phyloP scores from a whole-genome alignment of 2,797 vertebrate genomes.

The Microcaecilia unicolor region DNA sequence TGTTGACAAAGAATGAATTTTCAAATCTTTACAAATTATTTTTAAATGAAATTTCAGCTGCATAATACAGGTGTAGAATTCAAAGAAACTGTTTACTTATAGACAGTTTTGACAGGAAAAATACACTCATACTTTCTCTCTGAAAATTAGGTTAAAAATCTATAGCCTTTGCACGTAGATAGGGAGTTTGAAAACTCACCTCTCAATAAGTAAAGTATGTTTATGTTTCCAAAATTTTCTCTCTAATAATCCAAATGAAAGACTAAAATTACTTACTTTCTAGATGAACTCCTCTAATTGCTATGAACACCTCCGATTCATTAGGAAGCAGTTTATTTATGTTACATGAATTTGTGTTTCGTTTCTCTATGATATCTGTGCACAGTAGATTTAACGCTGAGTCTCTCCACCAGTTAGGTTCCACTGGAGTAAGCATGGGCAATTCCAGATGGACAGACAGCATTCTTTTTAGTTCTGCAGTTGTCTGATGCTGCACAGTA shows the following conservation, averaged over 20 bases:
- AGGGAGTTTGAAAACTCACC: not conserved
- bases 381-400: slow-evolving; percentile 9
- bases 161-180: not conserved
- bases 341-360: slow-evolving; percentile 1
- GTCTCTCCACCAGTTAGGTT: slow-evolving; percentile 26
- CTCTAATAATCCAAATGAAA: not conserved
- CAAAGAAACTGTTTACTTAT: too few relatives aligned
- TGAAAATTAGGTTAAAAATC: too few relatives aligned
- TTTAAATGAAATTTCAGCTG: too few relatives aligned
- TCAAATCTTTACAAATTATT: too few relatives aligned
- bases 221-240: too few relatives aligned
- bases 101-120: too few relatives aligned
- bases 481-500: slow-evolving; percentile 16
- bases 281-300: slow-evolving; percentile 7
- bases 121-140: too few relatives aligned
- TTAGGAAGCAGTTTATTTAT: slow-evolving; percentile 1
- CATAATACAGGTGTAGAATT: too few relatives aligned
- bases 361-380: slow-evolving; percentile 18
- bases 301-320: slow-evolving; percentile 29
- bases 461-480: slow-evolving; percentile 45
- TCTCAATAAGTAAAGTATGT: not conserved
- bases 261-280: slow-evolving; percentile 39
- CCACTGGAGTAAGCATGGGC: slow-evolving; percentile 1
- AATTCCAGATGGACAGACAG: slow-evolving; percentile 28
- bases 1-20: too few relatives aligned